phyloP scores from a whole-genome alignment of 2,113 vertebrate genomes.

The Gallinago paraguaiae region DNA sequence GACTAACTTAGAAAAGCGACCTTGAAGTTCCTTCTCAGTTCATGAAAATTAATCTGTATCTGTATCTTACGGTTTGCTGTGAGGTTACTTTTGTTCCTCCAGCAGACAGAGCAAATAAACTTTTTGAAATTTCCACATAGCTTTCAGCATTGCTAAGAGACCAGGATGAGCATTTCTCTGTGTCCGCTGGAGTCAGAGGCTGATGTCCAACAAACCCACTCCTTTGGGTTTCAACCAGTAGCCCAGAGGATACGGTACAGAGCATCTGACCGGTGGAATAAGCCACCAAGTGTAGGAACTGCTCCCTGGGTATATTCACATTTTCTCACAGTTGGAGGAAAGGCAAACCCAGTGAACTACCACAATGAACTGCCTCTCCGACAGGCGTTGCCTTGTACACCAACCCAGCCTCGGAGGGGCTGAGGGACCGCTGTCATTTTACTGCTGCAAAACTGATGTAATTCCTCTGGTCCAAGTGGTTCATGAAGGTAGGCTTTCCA shows the following conservation, averaged over 20 bases:
- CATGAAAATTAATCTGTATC: neutral
- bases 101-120: neutral
- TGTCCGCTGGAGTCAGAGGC: neutral
- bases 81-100: neutral
- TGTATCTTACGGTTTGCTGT: neutral
- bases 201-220: neutral
- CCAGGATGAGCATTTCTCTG: neutral
- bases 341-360: neutral
- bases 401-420: neutral
- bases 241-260: neutral
- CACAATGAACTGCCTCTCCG: neutral
- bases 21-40: neutral
- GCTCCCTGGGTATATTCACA: neutral
- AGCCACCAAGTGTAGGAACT: neutral
- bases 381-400: fast-evolving
- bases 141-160: neutral
- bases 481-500: neutral
- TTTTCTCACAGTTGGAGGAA: neutral
- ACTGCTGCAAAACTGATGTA: neutral
- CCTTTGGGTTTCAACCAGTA: neutral
- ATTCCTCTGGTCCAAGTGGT: neutral
- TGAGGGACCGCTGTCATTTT: neutral
- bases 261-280: neutral
- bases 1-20: neutral
- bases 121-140: neutral